These are phyloP conservation scores for Oppia nitens DNA, from an alignment of 1,140 invertebrate species.

Conservation along the genomic window DNA sequence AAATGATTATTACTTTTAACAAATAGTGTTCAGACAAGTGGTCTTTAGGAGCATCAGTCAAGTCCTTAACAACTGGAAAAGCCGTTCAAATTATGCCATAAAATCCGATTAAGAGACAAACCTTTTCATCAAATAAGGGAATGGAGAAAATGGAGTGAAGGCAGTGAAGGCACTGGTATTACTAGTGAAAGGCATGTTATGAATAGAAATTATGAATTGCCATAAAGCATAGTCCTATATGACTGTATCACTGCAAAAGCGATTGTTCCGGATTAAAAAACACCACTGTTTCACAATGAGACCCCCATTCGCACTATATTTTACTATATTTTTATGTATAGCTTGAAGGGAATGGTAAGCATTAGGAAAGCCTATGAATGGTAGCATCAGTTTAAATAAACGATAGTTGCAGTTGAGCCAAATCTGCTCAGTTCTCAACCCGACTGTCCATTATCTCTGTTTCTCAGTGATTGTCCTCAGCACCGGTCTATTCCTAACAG, in stretches of 20 bases:
- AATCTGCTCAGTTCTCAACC: neutral
- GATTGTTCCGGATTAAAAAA: neutral
- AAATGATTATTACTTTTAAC: no score
- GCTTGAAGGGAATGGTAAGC: neutral
- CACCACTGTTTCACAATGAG: neutral
- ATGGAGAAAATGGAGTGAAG: neutral
- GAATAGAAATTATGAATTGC: no score
- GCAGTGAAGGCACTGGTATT: no score
- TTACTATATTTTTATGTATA: neutral
- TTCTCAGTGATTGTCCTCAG: neutral
- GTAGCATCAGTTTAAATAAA: neutral
- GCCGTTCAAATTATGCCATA: neutral
- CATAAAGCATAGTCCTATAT: no score
- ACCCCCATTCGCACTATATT: neutral
- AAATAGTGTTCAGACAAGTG: neutral
- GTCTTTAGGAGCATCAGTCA: neutral
- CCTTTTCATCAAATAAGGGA: neutral
- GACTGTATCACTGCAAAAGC: neutral
- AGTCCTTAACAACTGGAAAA: neutral
- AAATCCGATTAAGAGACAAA: neutral
- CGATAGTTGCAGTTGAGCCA: neutral
- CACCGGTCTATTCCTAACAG: neutral
- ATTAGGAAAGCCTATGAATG: neutral
- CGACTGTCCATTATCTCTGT: neutral
- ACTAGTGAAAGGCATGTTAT: no score